Conservation (phyloP, 2,888 invertebrate species). For the Nymphalis polychloros region DNA sequence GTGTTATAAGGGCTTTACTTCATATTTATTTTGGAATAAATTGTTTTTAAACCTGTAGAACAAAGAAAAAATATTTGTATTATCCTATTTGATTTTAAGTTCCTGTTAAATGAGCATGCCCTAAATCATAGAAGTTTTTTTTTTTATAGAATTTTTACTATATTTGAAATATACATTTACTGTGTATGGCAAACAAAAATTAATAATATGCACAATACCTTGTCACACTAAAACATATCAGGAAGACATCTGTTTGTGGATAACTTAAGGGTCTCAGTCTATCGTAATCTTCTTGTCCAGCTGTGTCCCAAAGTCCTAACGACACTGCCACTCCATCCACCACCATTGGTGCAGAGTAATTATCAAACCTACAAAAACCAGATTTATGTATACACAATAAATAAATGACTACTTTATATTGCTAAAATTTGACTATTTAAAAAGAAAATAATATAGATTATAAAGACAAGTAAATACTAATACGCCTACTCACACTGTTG, state of each 20-base stretch:
- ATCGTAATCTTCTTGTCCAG: slow-evolving; percentile 98
- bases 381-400: no score
- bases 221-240: slow-evolving; percentile 99
- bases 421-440: not conserved
- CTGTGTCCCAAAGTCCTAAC: slow-evolving; percentile 98
- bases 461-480: not conserved
- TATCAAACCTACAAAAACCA: slow-evolving; percentile 88
- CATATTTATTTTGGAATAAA: no score
- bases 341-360: slow-evolving; percentile 99
- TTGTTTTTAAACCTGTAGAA: no score
- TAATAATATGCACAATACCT: slow-evolving; percentile 56
- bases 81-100: no score
- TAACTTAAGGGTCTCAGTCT: slow-evolving; percentile 97
- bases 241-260: slow-evolving; percentile 99
- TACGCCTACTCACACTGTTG: slow-evolving; percentile 90
- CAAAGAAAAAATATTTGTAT: no score
- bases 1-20: no score
- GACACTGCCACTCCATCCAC: slow-evolving; percentile 99
- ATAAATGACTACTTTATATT: not conserved
- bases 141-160: not conserved
- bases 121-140: no score
- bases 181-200: not conserved
- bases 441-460: not conserved
- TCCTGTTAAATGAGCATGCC: no score
- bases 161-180: not conserved